phyloP scores from a whole-genome alignment of 2,797 vertebrate species.

The Oreochromis grahami region DNA sequence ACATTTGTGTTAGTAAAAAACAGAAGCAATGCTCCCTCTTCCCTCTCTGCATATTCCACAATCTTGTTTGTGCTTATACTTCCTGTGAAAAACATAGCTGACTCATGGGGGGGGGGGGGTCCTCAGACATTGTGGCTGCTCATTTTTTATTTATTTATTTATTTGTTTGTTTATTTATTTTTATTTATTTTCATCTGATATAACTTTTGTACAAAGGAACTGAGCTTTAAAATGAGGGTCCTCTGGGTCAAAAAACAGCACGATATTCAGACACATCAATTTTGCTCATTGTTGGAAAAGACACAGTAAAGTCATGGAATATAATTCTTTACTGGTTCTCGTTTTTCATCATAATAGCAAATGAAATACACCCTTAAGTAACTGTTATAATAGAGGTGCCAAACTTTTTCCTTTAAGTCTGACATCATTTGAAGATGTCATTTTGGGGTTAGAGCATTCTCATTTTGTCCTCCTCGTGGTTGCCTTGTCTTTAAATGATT shows the following conservation, averaged over 20 bases:
- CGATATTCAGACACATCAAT: not conserved
- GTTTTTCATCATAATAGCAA: not conserved
- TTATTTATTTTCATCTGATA: not conserved
- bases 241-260: not conserved
- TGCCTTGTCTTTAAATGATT: conserved; percentile 26
- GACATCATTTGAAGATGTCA: not conserved
- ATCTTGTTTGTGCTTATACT: conserved; percentile 55
- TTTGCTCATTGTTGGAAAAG: not conserved
- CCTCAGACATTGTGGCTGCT: not conserved
- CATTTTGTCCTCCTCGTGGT: not conserved
- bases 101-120: not conserved
- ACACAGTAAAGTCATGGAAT: not conserved
- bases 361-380: not conserved
- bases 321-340: not conserved
- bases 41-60: conserved; percentile 5
- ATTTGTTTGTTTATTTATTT: not conserved
- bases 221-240: not conserved
- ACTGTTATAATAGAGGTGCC: not conserved
- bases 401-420: not conserved
- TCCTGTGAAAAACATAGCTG: conserved; percentile 65
- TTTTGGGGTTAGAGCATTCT: not conserved
- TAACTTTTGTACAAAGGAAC: conserved; percentile 2
- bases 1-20: conserved; percentile 51
- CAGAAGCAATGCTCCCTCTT: not conserved
- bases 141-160: not conserved